Conservation (phyloP, 2,888 invertebrate genomes). For the Lumbricus terrestris region DNA sequence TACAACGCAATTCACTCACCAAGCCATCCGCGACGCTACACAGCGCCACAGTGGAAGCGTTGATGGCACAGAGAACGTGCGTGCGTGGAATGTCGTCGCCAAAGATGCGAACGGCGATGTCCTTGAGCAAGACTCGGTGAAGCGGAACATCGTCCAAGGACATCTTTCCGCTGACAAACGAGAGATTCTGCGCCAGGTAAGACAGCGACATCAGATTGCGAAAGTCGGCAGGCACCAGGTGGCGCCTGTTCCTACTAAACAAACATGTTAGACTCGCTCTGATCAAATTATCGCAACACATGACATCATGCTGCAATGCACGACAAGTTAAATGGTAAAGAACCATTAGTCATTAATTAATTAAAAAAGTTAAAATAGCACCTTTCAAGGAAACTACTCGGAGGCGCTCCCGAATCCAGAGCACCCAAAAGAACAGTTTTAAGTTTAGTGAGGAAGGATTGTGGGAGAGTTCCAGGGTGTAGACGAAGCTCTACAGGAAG, state of each 20-base stretch:
- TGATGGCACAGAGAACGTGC: slow-evolving; percentile 14
- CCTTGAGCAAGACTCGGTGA: background rate
- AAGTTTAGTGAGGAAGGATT: too few relatives aligned
- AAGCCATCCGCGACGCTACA: background rate
- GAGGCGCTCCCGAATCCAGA: too few relatives aligned
- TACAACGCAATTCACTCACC: background rate
- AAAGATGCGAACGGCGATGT: background rate
- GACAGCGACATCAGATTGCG: background rate
- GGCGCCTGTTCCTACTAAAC: background rate
- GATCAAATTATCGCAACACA: background rate
- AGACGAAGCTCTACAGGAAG: too few relatives aligned
- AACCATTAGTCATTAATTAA: too few relatives aligned
- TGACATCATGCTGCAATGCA: background rate
- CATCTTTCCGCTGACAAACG: background rate
- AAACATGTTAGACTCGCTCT: background rate
- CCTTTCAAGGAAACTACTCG: too few relatives aligned
- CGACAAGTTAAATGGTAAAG: background rate
- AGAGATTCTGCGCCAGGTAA: background rate
- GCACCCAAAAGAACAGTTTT: too few relatives aligned
- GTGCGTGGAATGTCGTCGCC: background rate
- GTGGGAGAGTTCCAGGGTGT: too few relatives aligned
- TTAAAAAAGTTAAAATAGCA: too few relatives aligned
- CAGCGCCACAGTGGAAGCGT: background rate
- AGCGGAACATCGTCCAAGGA: background rate
- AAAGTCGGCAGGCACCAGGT: background rate